Conservation (phyloP, 1,140 invertebrate genomes). For the Armadillidium nasatum region DNA sequence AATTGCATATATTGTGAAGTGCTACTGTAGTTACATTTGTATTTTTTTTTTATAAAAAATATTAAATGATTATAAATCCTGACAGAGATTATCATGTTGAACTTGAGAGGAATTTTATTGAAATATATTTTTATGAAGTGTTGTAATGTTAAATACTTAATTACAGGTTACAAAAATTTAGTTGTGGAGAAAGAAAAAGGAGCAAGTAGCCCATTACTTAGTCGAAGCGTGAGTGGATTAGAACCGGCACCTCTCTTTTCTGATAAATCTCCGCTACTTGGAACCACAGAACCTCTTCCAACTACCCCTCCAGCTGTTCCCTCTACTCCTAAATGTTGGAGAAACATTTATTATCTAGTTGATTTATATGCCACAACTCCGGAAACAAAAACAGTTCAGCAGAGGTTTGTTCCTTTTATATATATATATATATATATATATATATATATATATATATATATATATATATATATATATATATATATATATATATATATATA, state of each 20-base stretch:
- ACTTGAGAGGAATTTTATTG: too few species aligned
- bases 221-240: constrained; percentile 57
- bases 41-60: too few species aligned
- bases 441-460: too few species aligned
- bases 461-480: too few species aligned
- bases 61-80: too few species aligned
- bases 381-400: constrained; percentile 78
- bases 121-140: too few species aligned
- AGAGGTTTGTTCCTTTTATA: constrained; percentile 24
- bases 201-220: constrained; percentile 64
- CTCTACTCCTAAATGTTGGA: constrained; percentile 79
- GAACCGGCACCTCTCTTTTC: constrained; percentile 48
- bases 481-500: too few species aligned
- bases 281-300: constrained; percentile 30
- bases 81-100: too few species aligned
- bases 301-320: constrained; percentile 31
- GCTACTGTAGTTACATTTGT: too few species aligned
- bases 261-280: constrained; percentile 40
- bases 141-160: constrained; percentile 43
- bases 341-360: constrained; percentile 84
- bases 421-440: too few species aligned
- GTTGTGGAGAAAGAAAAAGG: constrained; percentile 56
- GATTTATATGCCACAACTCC: constrained; percentile 91
- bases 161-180: constrained; percentile 62
- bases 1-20: too few species aligned